phyloP scores from a whole-genome alignment of 2,888 invertebrate genomes.

The Tenthredo scrophulariae region DNA sequence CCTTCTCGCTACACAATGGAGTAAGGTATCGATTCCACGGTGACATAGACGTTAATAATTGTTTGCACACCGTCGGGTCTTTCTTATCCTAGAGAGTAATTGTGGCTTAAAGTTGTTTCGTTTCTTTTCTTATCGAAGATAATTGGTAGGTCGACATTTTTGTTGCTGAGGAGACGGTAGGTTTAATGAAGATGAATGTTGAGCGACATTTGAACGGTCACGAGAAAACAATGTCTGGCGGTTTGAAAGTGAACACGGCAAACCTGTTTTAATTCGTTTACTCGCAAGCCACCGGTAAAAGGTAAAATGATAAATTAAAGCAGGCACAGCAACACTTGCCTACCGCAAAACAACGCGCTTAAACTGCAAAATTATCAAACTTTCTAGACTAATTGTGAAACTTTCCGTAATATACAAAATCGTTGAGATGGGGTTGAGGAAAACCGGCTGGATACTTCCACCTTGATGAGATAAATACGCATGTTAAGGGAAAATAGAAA shows the following conservation, averaged over 20 bases:
- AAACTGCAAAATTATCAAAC: conserved; percentile 74
- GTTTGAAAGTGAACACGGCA: not conserved
- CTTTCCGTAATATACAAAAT: conserved; percentile 71
- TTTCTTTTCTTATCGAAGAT: not conserved
- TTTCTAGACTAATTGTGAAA: conserved; percentile 76
- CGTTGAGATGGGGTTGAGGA: conserved; percentile 59
- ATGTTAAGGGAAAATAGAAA: conserved; percentile 61
- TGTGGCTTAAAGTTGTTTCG: not conserved
- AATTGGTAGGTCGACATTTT: not conserved
- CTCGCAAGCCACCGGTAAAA: not conserved
- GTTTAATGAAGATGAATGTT: conserved; percentile 1
- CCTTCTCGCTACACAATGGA: not conserved
- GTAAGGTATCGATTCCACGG: conserved; percentile 15
- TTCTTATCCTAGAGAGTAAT: not conserved
- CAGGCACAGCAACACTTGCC: conserved; percentile 62
- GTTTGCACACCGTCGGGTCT: not conserved
- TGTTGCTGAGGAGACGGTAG: not conserved
- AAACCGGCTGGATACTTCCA: conserved; percentile 51
- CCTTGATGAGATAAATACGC: conserved; percentile 59
- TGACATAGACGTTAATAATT: not conserved
- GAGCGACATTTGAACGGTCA: conserved; percentile 20
- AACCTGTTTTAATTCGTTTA: conserved; percentile 43
- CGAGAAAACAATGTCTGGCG: conserved; percentile 19
- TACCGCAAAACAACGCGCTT: conserved; percentile 71
- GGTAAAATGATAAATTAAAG: conserved; percentile 74